Conservation (phyloP, 2,888 invertebrate species). For the Odontothrips loti region DNA sequence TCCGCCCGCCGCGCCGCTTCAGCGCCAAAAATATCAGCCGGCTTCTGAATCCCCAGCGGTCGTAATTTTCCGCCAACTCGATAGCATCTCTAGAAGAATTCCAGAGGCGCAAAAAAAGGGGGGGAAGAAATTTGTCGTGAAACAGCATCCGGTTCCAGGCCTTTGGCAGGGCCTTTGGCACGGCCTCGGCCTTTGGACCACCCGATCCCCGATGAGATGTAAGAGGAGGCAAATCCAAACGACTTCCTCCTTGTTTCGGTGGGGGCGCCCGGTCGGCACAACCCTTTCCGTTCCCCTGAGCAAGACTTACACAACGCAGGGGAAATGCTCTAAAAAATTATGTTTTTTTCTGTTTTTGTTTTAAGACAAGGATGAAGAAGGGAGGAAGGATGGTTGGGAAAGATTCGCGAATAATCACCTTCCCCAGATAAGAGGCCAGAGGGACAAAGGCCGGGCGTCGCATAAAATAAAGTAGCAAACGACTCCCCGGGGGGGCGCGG, state of each 20-base stretch:
- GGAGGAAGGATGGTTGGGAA: no score
- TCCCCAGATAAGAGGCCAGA: constrained; percentile 2
- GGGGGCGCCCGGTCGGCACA: not conserved
- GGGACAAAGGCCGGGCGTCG: not conserved
- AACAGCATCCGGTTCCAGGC: not conserved
- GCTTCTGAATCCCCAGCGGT: no score
- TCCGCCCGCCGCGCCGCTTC: no score
- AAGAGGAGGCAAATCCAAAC: constrained; percentile 3
- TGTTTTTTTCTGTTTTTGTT: no score
- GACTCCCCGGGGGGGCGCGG: not conserved
- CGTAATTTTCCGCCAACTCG: not conserved
- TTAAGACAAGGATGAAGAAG: no score
- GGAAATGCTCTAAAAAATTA: no score
- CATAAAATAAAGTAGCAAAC: constrained; percentile 6
- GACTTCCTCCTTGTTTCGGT: constrained; percentile 1
- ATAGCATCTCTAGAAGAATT: not conserved
- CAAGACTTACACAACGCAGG: not conserved
- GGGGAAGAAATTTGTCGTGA: no score
- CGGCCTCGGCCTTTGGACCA: not conserved
- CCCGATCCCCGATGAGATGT: constrained; percentile 2
- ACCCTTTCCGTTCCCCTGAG: not conserved
- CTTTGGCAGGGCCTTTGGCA: no score
- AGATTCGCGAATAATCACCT: not conserved
- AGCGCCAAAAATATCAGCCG: no score
- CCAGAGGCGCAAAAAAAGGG: not conserved